A percentile compares a stretch with the other conserved stretches of the same genome.
These are phyloP conservation scores for Oryzias melastigma DNA, from an alignment of 2,113 vertebrate genomes.

Conservation along the genomic window DNA sequence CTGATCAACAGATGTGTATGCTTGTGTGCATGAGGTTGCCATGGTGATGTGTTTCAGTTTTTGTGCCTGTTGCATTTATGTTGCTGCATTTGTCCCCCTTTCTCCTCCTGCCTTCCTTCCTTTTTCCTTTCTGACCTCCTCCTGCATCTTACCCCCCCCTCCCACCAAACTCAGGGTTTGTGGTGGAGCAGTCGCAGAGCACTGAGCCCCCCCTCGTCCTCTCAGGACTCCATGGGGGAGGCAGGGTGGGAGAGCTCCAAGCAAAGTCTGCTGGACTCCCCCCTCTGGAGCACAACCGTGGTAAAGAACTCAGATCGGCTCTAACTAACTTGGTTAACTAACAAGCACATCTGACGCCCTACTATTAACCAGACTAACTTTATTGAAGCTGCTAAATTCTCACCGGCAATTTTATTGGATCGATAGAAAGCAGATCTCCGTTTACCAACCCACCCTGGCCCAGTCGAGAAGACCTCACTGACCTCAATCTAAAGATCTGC, in stretches of 20 bases:
- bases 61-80: constrained; percentile 78
- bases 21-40: constrained; percentile 28
- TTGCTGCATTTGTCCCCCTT: constrained; percentile 86
- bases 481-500: too few relatives aligned
- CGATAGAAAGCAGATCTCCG: too few relatives aligned
- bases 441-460: too few relatives aligned
- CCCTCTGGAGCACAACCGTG: constrained; percentile 97
- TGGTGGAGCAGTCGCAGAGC: constrained; percentile 95
- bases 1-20: background rate
- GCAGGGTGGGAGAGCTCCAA: constrained; percentile 92
- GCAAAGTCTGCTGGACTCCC: constrained; percentile 84
- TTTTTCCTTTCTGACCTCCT: constrained; percentile 56
- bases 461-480: too few relatives aligned
- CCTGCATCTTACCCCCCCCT: constrained; percentile 66
- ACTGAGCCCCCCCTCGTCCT: constrained; percentile 92
- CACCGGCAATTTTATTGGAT: too few relatives aligned
- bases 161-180: constrained; percentile 87
- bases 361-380: too few relatives aligned
- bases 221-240: constrained; percentile 90
- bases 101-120: constrained; percentile 43
- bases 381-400: background rate
- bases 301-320: constrained; percentile 75
- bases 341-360: too few relatives aligned
- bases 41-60: constrained; percentile 41
- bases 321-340: constrained; percentile 9